Evolutionary conservation across 2,888 invertebrate species (phyloP).

Genomic region (Meiosimyza platycephala): DNA sequence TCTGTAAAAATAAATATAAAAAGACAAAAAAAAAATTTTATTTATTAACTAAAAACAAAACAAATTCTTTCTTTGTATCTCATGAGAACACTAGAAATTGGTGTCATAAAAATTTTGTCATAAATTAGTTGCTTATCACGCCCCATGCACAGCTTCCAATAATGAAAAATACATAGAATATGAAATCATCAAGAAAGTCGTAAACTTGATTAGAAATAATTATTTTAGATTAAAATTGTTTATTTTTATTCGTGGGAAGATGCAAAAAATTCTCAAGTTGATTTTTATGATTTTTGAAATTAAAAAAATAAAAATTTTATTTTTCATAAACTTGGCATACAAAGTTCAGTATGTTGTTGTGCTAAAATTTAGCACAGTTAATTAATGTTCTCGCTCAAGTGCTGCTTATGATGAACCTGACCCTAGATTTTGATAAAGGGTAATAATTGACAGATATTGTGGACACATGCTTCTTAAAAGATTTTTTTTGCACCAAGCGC

Average conservation of each 20-base stretch:
- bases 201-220: constrained; percentile 28
- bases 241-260: constrained; percentile 9
- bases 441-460: neutral
- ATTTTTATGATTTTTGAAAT: neutral
- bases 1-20: neutral
- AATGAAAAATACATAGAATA: neutral
- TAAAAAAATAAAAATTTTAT: neutral
- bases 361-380: neutral
- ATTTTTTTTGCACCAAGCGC: no score
- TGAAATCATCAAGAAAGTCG: constrained; percentile 29
- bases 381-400: neutral
- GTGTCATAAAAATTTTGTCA: constrained; percentile 2
- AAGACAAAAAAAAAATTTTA: neutral
- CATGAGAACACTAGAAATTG: neutral
- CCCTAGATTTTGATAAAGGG: neutral
- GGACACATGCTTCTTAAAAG: neutral
- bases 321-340: constrained; percentile 1
- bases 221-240: constrained; percentile 1
- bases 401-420: constrained; percentile 3
- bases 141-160: constrained; percentile 1
- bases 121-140: constrained; percentile 27
- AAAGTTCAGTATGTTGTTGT: neutral
- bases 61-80: neutral
- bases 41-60: neutral
- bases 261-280: no score